phyloP scores from a whole-genome alignment of 2,888 invertebrate species.

The Coenonympha glycerion region DNA sequence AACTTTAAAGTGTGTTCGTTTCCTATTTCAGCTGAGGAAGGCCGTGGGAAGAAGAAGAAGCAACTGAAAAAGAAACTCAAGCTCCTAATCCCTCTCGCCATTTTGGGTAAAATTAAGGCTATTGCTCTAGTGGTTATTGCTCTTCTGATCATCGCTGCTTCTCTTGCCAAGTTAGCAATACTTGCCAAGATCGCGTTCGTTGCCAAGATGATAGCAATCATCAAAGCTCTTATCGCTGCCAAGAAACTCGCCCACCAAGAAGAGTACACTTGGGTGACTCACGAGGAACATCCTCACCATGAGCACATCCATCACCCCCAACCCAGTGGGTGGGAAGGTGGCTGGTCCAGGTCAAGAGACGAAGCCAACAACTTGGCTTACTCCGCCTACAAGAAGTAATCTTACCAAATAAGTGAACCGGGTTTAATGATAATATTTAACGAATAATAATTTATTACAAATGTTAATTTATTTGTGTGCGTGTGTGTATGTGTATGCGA shows the following conservation, averaged over 20 bases:
- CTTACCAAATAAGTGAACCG: slow-evolving; percentile 39
- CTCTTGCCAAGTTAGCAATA: slow-evolving; percentile 82
- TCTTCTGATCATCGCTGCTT: slow-evolving; percentile 79
- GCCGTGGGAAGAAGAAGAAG: slow-evolving; percentile 84
- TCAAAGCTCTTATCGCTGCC: slow-evolving; percentile 60
- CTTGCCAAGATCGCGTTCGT: slow-evolving; percentile 85
- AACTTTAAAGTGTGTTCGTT: background rate
- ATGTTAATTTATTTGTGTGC: slow-evolving; percentile 46
- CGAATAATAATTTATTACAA: slow-evolving; percentile 34
- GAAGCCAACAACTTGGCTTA: slow-evolving; percentile 63
- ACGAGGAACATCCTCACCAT: slow-evolving; percentile 43
- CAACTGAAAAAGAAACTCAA: slow-evolving; percentile 71
- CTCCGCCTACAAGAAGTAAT: slow-evolving; percentile 54
- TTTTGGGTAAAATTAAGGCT: slow-evolving; percentile 80
- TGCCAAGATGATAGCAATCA: slow-evolving; percentile 53
- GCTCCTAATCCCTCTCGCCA: slow-evolving; percentile 68
- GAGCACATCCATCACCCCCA: background rate
- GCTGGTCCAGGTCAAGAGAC: slow-evolving; percentile 62
- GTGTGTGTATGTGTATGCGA: slow-evolving; percentile 37
- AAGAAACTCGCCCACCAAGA: slow-evolving; percentile 57
- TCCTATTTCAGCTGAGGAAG: slow-evolving; percentile 31
- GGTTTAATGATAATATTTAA: slow-evolving; percentile 20
- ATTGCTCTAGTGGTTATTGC: slow-evolving; percentile 79
- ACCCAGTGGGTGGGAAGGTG: slow-evolving; percentile 49
- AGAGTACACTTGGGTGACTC: slow-evolving; percentile 41